Percentiles rank a stretch among this genome's conserved stretches.
Conservation (phyloP, 1,140 invertebrate genomes). For the Drosophila subpulchrella region DNA sequence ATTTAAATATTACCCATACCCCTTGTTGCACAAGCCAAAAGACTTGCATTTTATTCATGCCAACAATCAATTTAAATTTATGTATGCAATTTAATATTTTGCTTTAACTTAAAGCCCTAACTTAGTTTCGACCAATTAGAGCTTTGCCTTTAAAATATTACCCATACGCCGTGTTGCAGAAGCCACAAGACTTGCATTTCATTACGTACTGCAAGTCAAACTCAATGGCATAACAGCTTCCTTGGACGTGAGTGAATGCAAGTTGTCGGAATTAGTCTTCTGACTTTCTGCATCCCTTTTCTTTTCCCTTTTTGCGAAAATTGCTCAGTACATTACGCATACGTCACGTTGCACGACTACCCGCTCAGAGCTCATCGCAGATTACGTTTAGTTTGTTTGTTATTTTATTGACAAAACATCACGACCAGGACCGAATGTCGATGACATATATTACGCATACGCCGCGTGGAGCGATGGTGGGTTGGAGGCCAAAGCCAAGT, state of each 20-base stretch:
- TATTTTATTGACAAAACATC: conserved; percentile 60
- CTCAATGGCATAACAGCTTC: background rate
- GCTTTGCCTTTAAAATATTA: no score
- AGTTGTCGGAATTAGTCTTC: background rate
- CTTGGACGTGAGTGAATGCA: conserved; percentile 6
- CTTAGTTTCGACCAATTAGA: no score
- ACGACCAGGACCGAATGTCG: conserved; percentile 17
- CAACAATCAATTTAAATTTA: no score
- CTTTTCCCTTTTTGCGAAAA: background rate
- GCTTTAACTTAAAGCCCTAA: no score
- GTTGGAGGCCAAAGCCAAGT: background rate
- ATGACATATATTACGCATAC: conserved; percentile 44
- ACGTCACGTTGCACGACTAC: conserved; percentile 16
- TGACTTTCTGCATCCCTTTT: background rate
- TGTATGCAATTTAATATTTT: no score
- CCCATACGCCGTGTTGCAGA: no score
- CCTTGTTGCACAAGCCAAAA: no score
- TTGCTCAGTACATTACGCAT: conserved; percentile 18
- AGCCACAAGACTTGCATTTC: background rate
- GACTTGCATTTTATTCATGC: background rate
- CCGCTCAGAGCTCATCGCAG: conserved; percentile 2
- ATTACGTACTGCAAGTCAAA: background rate
- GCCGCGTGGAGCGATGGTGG: background rate
- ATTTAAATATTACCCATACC: background rate
- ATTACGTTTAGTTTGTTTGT: conserved; percentile 38